These are phyloP conservation scores for Ceratina australensis DNA, from an alignment of 1,140 invertebrate genomes.

Conservation along the genomic window DNA sequence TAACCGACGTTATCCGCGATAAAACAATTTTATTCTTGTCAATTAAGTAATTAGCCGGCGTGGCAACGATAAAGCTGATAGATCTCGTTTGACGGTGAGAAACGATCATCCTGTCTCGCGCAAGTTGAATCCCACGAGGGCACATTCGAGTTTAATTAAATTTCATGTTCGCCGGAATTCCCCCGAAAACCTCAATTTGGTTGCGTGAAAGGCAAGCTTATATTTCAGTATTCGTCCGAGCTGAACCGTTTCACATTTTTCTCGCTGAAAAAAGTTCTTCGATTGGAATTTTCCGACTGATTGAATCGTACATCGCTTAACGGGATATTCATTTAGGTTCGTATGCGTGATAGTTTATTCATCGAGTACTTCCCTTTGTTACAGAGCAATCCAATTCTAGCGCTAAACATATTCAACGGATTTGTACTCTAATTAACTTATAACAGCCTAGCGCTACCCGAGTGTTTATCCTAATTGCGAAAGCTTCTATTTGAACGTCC, in stretches of 20 bases:
- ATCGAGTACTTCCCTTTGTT: not conserved
- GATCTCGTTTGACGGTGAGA: slow-evolving; percentile 10
- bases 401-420: not conserved
- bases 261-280: not conserved
- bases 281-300: too few relatives aligned
- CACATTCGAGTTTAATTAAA: slow-evolving; percentile 19
- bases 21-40: not conserved
- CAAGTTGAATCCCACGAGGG: slow-evolving; percentile 8
- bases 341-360: not conserved
- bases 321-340: too few relatives aligned
- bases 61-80: not conserved
- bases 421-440: slow-evolving; percentile 20
- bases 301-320: too few relatives aligned
- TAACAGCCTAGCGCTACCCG: too few relatives aligned
- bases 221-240: not conserved
- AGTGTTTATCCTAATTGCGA: slow-evolving; percentile 32
- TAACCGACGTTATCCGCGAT: not conserved
- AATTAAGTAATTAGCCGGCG: slow-evolving; percentile 7
- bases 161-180: not conserved
- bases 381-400: not conserved
- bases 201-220: not conserved
- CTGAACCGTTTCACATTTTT: too few relatives aligned
- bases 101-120: not conserved
- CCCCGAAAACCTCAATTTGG: not conserved
- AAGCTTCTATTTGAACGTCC: not conserved